Evolutionary conservation across 2,888 invertebrate genomes (phyloP), one percentile per base, ranked within the genome.

Genomic region (Orchestes rusci): DNA sequence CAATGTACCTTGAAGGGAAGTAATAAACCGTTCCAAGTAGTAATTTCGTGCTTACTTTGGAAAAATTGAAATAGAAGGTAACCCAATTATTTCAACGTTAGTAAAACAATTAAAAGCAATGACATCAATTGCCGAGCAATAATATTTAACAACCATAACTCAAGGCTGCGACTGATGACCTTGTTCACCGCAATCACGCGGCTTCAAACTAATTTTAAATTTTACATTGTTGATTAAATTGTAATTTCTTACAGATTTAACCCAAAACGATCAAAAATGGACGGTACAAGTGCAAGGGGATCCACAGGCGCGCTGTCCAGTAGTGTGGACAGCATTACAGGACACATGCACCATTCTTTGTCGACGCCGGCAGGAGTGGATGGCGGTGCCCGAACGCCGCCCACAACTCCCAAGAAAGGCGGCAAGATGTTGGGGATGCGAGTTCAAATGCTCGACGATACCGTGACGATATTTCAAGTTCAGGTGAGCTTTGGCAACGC

Each of bases 391-490:
- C 75, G 84, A 51, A 85, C 87, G 53, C 84, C 84, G 47, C 84
- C 86, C 39, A 75, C 84, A 55, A 85, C 88, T 56, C 86, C 84
- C 42, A 80, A 85, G 60, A 23, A 23, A 23, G 82, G 82, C 58
- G 90, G 90, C 64, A 91, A 91, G 70, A 90, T 91, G 82, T 75
- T 91, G 52, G 87, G 88, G 41, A 82, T 90, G 52, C 74, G 88
- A 56, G 84, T 91, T 43, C 88, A 88, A 70, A 90, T 90, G 90
- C 73, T 91, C 56, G 90, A 91, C 67, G 91, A 91, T 70, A 79
- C 84, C 39, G 75, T 88, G 64, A 89, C 89, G 57, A 84, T 90
- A 76, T 91, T 91, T 71, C 90, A 91, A 79, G 84, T 91, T 56
- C 90, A 91, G 85, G 90, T 90, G 65, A 70, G 76, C 62, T n/a